Conservation (phyloP, 2,797 vertebrate genomes). For the Dromococcyx pavoninus region DNA sequence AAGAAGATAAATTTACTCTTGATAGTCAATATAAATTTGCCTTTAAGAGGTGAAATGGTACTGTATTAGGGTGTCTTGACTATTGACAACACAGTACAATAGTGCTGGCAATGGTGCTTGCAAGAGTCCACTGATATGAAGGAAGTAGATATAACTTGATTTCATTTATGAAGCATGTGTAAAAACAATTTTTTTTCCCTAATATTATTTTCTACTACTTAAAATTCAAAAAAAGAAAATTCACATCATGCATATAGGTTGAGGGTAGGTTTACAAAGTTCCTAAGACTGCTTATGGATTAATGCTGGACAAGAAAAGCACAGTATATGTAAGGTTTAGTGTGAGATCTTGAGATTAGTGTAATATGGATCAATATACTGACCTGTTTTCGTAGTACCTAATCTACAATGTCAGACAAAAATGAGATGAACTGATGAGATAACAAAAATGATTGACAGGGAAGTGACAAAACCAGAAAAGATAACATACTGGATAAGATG, state of each 20-base stretch:
- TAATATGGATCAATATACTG: not conserved
- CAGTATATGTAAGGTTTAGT: not conserved
- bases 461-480: not conserved
- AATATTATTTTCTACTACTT: not conserved
- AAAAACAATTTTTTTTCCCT: constrained; percentile 29
- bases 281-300: not conserved
- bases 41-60: not conserved
- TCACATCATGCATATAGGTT: not conserved
- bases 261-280: not conserved
- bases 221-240: not conserved
- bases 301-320: not conserved
- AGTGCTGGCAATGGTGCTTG: not conserved
- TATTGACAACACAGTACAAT: not conserved
- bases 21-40: not conserved
- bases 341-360: not conserved
- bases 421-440: not conserved
- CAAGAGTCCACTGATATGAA: not conserved
- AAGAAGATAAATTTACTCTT: not conserved
- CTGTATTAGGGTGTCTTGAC: not conserved
- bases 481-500: not conserved
- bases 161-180: not conserved
- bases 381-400: not conserved
- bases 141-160: not conserved
- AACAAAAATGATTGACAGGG: not conserved
- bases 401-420: not conserved